Base-by-base conservation (phyloP, 2,797 vertebrate genomes). In the Alca torda region DNA sequence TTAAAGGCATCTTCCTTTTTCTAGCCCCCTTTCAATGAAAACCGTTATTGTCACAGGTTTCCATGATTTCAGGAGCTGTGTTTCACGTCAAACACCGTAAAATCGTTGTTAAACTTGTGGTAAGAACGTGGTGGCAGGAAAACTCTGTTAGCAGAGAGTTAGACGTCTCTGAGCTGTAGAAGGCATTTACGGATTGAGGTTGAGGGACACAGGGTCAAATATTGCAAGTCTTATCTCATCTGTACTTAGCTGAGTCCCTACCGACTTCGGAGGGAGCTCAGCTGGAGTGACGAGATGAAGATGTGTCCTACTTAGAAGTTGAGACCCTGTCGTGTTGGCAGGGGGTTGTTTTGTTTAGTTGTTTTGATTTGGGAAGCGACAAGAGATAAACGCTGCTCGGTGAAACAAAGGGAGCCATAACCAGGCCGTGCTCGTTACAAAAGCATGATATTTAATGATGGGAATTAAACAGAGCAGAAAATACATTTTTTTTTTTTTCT, bases 401-500 rank as follows among this genome's bases (percentile, higher is more conserved):
- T 0, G 0, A 95, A 92, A 95, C 88, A 93, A 96, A 95, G n/a
- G 77, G 92, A 94, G 81, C 86, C 28, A 46, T 46, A 72, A 43
- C 8, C 86, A 45, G 70, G 67, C 87, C 0, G 1, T 39, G 80
- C 86, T 95, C 76, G 13, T 94, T 87, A 90, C 79, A 77, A 74
- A 84, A 77, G 64, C 68, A 4, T 18, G 33, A 74, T 95, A 86
- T 92, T 95, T 95, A 24, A 89, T 59, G 78, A 61, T 74, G 54
- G 78, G 88, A n/a, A 61, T 90, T 67, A 92, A 95, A 93, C 90
- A 80, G 93, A 96, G 90, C 92, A 96, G 93, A 96, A 96, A 96
- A 87, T 8, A 65, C 0, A 1, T 57, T 46, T 37, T 54, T 53
- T 53, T 54, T 31, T 35, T 35, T 68, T 75, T 3, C 65, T 85